Base-by-base conservation (phyloP, 2,797 vertebrate species). In the Lutjanus campechanus region DNA sequence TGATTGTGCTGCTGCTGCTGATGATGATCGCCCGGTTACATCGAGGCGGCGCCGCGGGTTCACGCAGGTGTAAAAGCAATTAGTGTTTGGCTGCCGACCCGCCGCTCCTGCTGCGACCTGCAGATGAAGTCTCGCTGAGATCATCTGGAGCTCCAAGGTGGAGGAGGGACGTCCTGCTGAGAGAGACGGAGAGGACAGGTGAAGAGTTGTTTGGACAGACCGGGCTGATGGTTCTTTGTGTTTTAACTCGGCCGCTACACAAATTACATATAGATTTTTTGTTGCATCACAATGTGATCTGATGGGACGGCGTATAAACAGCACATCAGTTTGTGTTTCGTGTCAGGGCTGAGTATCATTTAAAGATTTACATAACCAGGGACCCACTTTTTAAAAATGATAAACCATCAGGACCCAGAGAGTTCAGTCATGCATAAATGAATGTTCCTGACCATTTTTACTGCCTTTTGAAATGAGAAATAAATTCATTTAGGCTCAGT, bases 31-130 rank as follows among this genome's bases (percentile, higher is more conserved):
- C 74, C 80, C 12, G 66, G 63, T 76, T 49, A 8, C 74, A 80
- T 77, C 61, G 73, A 70, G 78, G 68, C 83, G 78, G 78, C 61
- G 25, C 3, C 75, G 50, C 16, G 49, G 75, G 76, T 73, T 85
- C 71, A 75, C 43, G 85, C 89, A 93, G 90, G 92, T 92, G 81
- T 86, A 90, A 86, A 88, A 87, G 76, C 85, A 89, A 91, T 93
- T 88, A 89, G 86, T 49, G 76, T 89, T 82, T 86, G 79, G 76
- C 82, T 50, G 55, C 55, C 60, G 84, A 73, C 22, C 65, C 29
- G 29, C 29, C 5, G 25, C 71, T 71, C 69, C 73, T 44, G 66
- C 73, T 66, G 78, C 25, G 60, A 65, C 51, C 78, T 65, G 77
- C 68, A 49, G 75, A 54, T 56, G 82, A 77, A 83, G 76, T 20